Percentiles rank a stretch among this genome's conserved stretches.
These are phyloP conservation scores for Apotomis betuletana DNA, from an alignment of 2,888 invertebrate species.

Conservation along the genomic window DNA sequence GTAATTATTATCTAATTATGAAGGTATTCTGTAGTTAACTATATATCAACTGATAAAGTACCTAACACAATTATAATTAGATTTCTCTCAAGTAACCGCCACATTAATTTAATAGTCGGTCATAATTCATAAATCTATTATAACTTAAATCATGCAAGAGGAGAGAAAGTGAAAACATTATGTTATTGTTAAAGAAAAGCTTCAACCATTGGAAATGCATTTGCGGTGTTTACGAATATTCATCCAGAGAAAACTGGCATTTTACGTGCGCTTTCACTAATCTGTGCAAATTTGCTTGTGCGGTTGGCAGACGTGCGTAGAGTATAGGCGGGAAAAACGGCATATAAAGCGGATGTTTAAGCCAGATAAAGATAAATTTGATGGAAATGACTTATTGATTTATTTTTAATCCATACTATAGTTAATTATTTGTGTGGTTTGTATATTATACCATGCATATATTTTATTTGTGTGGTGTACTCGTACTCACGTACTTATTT, in stretches of 20 bases:
- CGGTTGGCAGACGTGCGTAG: conserved; percentile 35
- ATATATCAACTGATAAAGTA: background rate
- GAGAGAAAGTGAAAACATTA: conserved; percentile 59
- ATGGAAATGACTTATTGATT: too few species aligned
- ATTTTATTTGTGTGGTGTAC: too few species aligned
- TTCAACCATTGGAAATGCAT: conserved; percentile 54
- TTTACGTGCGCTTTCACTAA: conserved; percentile 40
- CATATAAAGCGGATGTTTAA: background rate
- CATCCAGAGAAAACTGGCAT: conserved; percentile 44
- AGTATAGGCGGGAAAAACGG: conserved; percentile 22
- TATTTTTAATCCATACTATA: too few species aligned
- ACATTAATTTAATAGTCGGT: conserved; percentile 1
- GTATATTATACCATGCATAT: too few species aligned
- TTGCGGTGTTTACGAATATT: conserved; percentile 46
- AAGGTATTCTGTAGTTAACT: background rate
- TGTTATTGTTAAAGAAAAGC: conserved; percentile 51
- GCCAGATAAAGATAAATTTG: background rate
- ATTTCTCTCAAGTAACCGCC: conserved; percentile 5
- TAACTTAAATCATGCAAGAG: background rate
- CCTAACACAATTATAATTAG: background rate
- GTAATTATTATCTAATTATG: background rate
- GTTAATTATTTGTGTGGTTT: too few species aligned
- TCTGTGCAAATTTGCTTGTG: conserved; percentile 38
- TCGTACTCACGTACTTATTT: too few species aligned
- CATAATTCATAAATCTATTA: conserved; percentile 21